Evolutionary conservation across 2,113 vertebrate genomes (phyloP), one percentile per base, ranked within the genome.

Genomic region (Macaca nemestrina): DNA sequence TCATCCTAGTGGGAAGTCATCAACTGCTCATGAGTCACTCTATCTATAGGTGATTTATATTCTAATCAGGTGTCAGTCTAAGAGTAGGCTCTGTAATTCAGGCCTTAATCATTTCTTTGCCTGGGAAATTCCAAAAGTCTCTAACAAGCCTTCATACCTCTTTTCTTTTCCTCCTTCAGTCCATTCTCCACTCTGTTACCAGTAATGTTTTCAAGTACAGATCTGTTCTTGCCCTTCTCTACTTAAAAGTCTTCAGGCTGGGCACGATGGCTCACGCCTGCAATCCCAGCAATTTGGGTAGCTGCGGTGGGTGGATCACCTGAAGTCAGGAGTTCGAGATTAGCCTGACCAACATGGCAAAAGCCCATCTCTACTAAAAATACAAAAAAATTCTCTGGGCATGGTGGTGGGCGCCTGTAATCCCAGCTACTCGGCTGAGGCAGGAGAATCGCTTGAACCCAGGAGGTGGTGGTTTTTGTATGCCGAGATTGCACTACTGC

Each of bases 91-190:
- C 48, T 90, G 48, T 73, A 81, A 64, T 73, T 81, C 70, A 90
- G 50, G 81, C 8, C 25, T 9, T 81, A 59, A 57, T 57, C 20
- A 85, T 48, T 43, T 92, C 89, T 89, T 67, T 90, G 67, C 45
- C 88, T 80, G 61, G 61, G 90, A n/a, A 86, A 57, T 76, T 88
- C 72, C 25, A 48, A 92, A 92, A 92, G 20, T 48, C 78, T 88
- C 72, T 64, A 87, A 70, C 23, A 78, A 59, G 38, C 2, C 13
- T 87, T 80, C 30, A 12, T 43, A 17, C 48, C 45, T 86, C n/a
- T 85, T 38, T 5, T 92, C 80, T 78, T 68, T 18, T 78, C 35
- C 20, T 64, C n/a, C 76, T 55, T 50, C n/a, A 88, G 84, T 72
- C 30, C 17, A 23, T 75, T 25, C 48, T 83, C 30, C 38, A 90